Base-by-base conservation (phyloP, 2,113 vertebrate genomes). In the Pandion haliaetus region DNA sequence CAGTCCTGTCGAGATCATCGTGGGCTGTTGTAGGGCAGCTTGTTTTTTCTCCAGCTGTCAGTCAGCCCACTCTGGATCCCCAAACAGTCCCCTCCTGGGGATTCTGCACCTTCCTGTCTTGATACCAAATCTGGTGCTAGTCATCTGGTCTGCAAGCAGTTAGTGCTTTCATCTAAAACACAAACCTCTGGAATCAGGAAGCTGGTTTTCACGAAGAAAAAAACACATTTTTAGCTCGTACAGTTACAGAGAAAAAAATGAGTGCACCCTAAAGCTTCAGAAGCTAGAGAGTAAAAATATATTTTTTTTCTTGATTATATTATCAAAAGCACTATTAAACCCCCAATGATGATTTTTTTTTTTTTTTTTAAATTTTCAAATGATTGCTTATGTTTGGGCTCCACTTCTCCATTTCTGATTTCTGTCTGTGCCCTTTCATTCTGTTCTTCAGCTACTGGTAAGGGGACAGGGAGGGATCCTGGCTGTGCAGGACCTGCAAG, bases 1-100 rank as follows among this genome's bases (percentile, higher is more conserved):
- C 0, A 1, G 19, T 70, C 34, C 32, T 0, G 1, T 36, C 54
- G 5, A 12, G 49, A 76, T 72, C 49, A n/a, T 45, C 0, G 0
- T 10, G 62, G 71, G 45, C 52, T 91, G 65, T 12, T 91, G 44
- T 8, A 66, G 45, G 38, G 49, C 58, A 55, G 71, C 57, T 82
- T 34, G 20, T 61, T 93, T 86, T 63, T 32, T 65, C 52, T 92
- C 44, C 44, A 63, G 59, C 57, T 86, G 47, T 92, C 76, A 92
- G n/a, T 73, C 45, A 26, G 29, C 42, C 63, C 11, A 5, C 52
- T 58, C 55, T 52, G 50, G 24, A 45, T 90, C 50, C 25, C 52
- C 54, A 54, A 6, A 25, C 28, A 63, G 40, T 42, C 26, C 32
- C 17, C 26, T 77, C 49, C 76, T 74, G 50, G 52, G 69, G 50